Percentiles rank a stretch among this genome's conserved stretches.
These are phyloP conservation scores for Macaria notata DNA, from an alignment of 2,888 invertebrate genomes.

Conservation along the genomic window DNA sequence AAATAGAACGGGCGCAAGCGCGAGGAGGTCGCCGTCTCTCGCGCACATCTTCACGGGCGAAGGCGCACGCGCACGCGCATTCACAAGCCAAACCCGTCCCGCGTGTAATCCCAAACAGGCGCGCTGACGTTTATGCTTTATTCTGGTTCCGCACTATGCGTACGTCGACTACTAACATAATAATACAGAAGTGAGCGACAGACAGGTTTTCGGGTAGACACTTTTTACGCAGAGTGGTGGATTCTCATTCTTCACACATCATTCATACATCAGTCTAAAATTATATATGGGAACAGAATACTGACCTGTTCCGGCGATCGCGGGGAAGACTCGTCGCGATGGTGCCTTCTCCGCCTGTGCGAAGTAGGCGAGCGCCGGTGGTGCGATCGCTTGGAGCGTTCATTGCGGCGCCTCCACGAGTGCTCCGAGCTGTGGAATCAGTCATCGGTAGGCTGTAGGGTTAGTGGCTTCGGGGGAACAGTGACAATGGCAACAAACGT, in stretches of 20 bases:
- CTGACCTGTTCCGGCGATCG: conserved; percentile 79
- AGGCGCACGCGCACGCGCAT: conserved; percentile 78
- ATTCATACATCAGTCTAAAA: conserved; percentile 33
- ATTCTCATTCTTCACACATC: conserved; percentile 47
- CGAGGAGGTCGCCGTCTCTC: conserved; percentile 81
- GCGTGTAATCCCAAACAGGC: conserved; percentile 69
- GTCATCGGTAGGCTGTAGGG: conserved; percentile 80
- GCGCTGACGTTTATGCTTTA: conserved; percentile 73
- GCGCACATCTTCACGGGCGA: conserved; percentile 80
- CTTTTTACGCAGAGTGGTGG: conserved; percentile 59
- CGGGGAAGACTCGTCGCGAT: conserved; percentile 74
- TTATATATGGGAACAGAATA: conserved; percentile 37
- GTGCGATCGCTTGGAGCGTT: conserved; percentile 93
- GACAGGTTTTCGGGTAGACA: conserved; percentile 74
- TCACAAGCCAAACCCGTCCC: conserved; percentile 76
- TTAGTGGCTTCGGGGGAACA: conserved; percentile 64
- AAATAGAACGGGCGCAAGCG: conserved; percentile 81
- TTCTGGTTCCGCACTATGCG: conserved; percentile 73
- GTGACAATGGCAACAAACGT: conserved; percentile 48
- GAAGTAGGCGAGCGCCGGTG: conserved; percentile 91
- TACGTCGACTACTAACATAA: conserved; percentile 49
- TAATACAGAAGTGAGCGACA: conserved; percentile 40
- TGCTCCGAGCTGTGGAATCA: conserved; percentile 88
- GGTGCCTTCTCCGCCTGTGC: conserved; percentile 87
- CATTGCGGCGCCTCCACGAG: conserved; percentile 90